A percentile compares a stretch with the other conserved stretches of the same genome.
phyloP scores from a whole-genome alignment of 2,888 invertebrate genomes.

The Unio pictorum region DNA sequence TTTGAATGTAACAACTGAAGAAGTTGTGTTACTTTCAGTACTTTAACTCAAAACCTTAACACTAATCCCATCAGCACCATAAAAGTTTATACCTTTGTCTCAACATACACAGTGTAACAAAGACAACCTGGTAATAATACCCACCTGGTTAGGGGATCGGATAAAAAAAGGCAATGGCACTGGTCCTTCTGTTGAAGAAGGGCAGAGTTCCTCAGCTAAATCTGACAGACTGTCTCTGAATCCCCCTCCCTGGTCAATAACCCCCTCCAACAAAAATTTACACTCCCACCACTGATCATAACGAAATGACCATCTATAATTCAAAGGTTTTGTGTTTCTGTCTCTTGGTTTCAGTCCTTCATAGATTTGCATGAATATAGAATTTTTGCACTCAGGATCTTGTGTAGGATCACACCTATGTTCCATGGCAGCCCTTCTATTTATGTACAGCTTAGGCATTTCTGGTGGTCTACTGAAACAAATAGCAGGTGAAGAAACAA shows the following conservation, averaged over 20 bases:
- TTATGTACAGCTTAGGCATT: slow-evolving; percentile 65
- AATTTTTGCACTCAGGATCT: slow-evolving; percentile 65
- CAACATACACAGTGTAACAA: not conserved
- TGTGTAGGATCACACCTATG: slow-evolving; percentile 62
- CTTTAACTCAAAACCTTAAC: not conserved
- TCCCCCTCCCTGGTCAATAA: slow-evolving; percentile 72
- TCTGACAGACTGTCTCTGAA: slow-evolving; percentile 71
- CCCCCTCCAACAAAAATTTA: slow-evolving; percentile 70
- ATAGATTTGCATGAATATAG: slow-evolving; percentile 68
- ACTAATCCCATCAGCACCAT: not conserved
- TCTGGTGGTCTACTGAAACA: slow-evolving; percentile 47
- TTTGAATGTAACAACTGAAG: too few species aligned
- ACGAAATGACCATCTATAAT: slow-evolving; percentile 67
- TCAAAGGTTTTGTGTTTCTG: slow-evolving; percentile 57
- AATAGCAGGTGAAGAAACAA: too few species aligned
- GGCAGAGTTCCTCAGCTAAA: slow-evolving; percentile 70
- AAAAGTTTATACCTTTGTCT: not conserved
- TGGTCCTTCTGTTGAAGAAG: slow-evolving; percentile 56
- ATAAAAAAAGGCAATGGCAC: slow-evolving; percentile 69
- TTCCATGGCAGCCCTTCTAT: slow-evolving; percentile 67
- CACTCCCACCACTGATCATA: slow-evolving; percentile 72
- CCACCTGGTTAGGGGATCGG: slow-evolving; percentile 69
- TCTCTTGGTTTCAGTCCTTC: slow-evolving; percentile 68
- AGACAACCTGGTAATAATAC: not conserved
- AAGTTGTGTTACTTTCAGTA: too few species aligned